phyloP scores from a whole-genome alignment of 2,888 invertebrate species.

The Conchocele bisecta region DNA sequence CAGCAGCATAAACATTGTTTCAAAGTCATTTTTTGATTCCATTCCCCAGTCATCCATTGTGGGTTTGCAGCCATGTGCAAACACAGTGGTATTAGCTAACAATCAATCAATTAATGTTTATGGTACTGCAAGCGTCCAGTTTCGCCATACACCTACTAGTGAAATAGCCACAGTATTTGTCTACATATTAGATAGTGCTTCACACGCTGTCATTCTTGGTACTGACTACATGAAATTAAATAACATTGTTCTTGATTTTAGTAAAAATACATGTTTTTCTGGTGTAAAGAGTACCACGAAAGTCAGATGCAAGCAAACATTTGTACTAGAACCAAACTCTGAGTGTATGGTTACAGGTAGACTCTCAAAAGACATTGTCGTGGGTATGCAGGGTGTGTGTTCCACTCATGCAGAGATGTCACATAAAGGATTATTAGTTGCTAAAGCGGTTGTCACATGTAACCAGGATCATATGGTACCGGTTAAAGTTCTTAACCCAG shows the following conservation, averaged over 20 bases:
- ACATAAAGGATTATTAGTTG: constrained; percentile 25
- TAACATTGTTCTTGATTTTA: constrained; percentile 20
- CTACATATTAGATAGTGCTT: constrained; percentile 24
- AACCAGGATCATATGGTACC: constrained; percentile 20
- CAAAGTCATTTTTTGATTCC: constrained; percentile 3
- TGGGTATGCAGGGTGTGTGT: constrained; percentile 36
- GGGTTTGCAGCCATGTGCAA: constrained; percentile 2
- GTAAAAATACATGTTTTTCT: not conserved
- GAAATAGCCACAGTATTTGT: constrained; percentile 13
- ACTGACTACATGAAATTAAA: constrained; percentile 20
- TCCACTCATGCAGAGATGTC: constrained; percentile 26
- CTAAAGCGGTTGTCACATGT: constrained; percentile 31
- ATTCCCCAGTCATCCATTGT: constrained; percentile 7
- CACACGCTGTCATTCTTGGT: constrained; percentile 33
- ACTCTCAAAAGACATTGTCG: constrained; percentile 5
- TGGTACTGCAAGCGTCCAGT: constrained; percentile 16
- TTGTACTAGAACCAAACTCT: constrained; percentile 20
- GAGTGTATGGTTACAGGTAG: constrained; percentile 26
- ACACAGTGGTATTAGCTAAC: constrained; percentile 9
- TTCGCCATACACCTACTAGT: constrained; percentile 1
- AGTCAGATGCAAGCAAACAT: constrained; percentile 11
- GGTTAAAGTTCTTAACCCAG: constrained; percentile 34
- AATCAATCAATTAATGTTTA: constrained; percentile 14
- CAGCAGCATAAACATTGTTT: constrained; percentile 14
- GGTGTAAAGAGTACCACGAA: constrained; percentile 26